Percentiles rank a stretch among this genome's conserved stretches.
Conservation (phyloP, 2,797 vertebrate species). For the Rhynchotus rufescens region DNA sequence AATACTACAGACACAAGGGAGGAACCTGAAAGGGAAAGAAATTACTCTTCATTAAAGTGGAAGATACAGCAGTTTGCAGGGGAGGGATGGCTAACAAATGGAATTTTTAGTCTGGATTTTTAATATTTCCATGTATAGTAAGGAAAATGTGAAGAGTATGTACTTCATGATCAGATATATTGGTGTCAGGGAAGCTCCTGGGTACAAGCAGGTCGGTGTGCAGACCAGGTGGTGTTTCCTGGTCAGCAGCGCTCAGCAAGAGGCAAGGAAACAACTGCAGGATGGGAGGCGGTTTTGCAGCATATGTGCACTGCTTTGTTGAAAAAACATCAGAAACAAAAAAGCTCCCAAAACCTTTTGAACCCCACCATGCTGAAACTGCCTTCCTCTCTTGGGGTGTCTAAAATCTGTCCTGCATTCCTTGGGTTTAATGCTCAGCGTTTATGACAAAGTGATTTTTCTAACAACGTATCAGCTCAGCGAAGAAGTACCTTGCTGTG, state of each 20-base stretch:
- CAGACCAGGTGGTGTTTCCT: accelerated
- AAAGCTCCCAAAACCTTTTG: not conserved
- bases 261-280: not conserved
- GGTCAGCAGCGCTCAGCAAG: not conserved
- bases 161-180: not conserved
- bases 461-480: not conserved
- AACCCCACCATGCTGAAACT: not conserved
- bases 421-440: not conserved
- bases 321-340: not conserved
- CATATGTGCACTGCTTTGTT: not conserved
- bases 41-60: not conserved
- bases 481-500: slow-evolving; percentile 7
- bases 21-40: not conserved
- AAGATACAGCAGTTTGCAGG: not conserved
- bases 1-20: not conserved
- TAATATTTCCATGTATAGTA: not conserved
- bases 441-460: slow-evolving; percentile 26
- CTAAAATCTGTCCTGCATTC: not conserved
- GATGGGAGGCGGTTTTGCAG: not conserved
- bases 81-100: not conserved
- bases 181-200: not conserved
- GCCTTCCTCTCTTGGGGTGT: not conserved
- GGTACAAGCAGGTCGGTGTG: not conserved
- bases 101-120: not conserved
- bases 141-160: accelerated